These are phyloP conservation scores for Larimichthys polyactis DNA, from an alignment of 2,113 vertebrate genomes.

Conservation along the genomic window DNA sequence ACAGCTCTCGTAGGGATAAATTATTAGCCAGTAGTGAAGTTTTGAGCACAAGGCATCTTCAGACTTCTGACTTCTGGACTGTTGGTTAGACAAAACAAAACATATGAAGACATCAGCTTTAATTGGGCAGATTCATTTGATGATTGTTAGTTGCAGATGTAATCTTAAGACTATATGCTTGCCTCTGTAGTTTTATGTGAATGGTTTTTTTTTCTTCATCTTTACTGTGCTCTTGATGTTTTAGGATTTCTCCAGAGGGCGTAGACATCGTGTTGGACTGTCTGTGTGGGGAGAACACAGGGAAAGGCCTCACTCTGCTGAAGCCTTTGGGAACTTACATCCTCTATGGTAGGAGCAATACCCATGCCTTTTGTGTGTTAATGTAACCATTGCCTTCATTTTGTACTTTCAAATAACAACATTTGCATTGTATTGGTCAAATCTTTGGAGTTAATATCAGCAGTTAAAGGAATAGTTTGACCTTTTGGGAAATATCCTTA, in stretches of 20 bases:
- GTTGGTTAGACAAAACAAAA: not conserved
- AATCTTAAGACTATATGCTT: not conserved
- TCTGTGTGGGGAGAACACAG: slow-evolving; percentile 97
- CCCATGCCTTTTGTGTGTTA: not conserved
- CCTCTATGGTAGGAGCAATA: slow-evolving; percentile 91
- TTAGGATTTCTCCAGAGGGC: slow-evolving; percentile 94
- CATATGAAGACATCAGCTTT: not conserved
- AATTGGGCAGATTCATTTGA: not conserved
- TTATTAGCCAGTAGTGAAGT: too few relatives aligned
- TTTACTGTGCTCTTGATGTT: slow-evolving; percentile 37
- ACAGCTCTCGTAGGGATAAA: too few relatives aligned
- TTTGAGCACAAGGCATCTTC: too few relatives aligned
- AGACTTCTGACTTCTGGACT: not conserved
- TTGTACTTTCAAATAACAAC: not conserved
- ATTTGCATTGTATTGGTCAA: not conserved
- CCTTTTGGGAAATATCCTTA: not conserved
- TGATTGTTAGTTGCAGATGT: not conserved
- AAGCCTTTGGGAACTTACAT: slow-evolving; percentile 97
- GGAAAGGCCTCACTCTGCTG: slow-evolving; percentile 94
- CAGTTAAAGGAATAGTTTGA: not conserved
- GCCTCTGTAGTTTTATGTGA: not conserved
- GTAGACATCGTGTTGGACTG: slow-evolving; percentile 98
- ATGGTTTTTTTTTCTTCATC: not conserved
- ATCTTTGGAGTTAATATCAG: not conserved
- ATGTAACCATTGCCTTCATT: not conserved